phyloP scores from a whole-genome alignment of 2,888 invertebrate genomes.

The Drosophila cognata region DNA sequence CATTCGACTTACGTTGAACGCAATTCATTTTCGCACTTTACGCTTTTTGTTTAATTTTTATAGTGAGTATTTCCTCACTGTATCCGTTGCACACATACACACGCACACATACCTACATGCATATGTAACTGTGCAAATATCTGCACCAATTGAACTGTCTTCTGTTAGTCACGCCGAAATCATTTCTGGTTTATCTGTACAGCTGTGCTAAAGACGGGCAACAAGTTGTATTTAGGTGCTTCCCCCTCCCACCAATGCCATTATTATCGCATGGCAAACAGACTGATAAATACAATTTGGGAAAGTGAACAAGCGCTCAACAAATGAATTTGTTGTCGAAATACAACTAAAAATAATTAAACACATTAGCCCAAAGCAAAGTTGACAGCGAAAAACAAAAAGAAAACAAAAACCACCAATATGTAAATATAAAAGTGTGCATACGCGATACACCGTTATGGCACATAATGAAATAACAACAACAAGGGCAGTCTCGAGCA shows the following conservation, averaged over 20 bases:
- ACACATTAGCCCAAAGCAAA: conserved; percentile 37
- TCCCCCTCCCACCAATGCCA: background rate
- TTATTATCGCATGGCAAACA: conserved; percentile 44
- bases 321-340: conserved; percentile 23
- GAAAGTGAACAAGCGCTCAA: conserved; percentile 28
- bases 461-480: conserved; percentile 5
- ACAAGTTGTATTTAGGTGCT: conserved; percentile 50
- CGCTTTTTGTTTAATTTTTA: conserved; percentile 38
- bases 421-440: conserved; percentile 8
- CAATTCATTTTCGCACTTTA: conserved; percentile 60
- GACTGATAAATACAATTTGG: conserved; percentile 43
- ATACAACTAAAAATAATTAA: conserved; percentile 48
- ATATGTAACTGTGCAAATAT: conserved; percentile 7
- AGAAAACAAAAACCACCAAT: conserved; percentile 9
- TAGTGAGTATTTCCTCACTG: conserved; percentile 66
- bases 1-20: conserved; percentile 58
- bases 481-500: conserved; percentile 6
- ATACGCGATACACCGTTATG: conserved; percentile 38
- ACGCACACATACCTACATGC: background rate
- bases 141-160: conserved; percentile 50
- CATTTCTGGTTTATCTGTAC: conserved; percentile 61
- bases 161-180: conserved; percentile 62
- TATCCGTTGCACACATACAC: conserved; percentile 55
- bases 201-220: conserved; percentile 53
- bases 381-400: background rate